Percentiles rank a stretch among this genome's conserved stretches.
These are phyloP conservation scores for Cliona cf. orientalis DNA, from an alignment of 37 sponge, comb jelly and placozoan species.

Conservation along the genomic window DNA sequence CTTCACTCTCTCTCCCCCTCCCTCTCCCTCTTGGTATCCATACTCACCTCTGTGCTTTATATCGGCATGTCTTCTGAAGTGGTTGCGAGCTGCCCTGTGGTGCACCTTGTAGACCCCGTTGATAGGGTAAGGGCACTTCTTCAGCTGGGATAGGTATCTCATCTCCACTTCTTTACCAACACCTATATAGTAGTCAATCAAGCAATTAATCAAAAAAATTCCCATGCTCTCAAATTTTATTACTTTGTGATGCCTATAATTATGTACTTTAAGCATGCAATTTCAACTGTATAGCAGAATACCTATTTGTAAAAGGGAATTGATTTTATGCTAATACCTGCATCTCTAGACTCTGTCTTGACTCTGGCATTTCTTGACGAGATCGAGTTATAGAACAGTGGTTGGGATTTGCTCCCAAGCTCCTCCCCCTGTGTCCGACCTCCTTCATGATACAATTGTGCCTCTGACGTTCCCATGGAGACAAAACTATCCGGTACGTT, in stretches of 20 bases:
- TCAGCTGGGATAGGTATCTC: constrained; percentile 35
- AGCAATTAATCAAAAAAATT: too few species aligned
- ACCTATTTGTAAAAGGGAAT: too few species aligned
- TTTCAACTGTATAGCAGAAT: too few species aligned
- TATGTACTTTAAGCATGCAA: not conserved
- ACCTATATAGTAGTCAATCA: too few species aligned
- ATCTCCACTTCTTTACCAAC: constrained; percentile 25
- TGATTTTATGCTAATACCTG: too few species aligned
- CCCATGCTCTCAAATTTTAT: too few species aligned
- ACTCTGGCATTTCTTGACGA: not conserved
- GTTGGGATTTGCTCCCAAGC: not conserved
- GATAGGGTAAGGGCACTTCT: constrained; percentile 46
- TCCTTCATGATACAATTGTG: too few species aligned
- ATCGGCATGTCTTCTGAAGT: constrained; percentile 59
- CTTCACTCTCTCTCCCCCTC: not conserved
- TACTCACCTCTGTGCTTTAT: constrained; percentile 66
- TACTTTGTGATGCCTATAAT: too few species aligned
- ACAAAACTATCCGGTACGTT: constrained; percentile 43
- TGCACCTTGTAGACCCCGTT: constrained; percentile 15
- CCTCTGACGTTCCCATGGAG: not conserved
- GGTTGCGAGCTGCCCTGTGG: constrained; percentile 41
- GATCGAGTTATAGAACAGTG: not conserved
- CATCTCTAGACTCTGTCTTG: not conserved
- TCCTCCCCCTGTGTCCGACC: not conserved
- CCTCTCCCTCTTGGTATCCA: not conserved